Percentiles rank a stretch among this genome's conserved stretches.
Conservation (phyloP, 2,888 invertebrate species). For the Syrista parreyssii region DNA sequence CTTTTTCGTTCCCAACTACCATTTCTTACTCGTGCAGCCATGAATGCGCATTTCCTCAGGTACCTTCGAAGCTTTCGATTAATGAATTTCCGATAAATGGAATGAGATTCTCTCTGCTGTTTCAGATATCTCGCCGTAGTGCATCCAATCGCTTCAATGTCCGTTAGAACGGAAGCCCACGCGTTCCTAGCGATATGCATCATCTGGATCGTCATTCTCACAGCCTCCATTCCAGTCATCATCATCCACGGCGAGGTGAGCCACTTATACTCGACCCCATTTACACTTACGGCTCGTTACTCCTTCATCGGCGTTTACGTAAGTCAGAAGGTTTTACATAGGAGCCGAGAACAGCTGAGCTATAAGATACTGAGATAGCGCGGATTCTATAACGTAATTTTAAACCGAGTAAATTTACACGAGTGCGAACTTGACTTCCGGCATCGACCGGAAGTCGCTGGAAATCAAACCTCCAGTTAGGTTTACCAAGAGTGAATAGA, state of each 20-base stretch:
- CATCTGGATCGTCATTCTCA: slow-evolving; percentile 84
- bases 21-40: background rate
- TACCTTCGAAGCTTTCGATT: background rate
- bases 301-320: background rate
- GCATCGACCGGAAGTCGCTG: too few relatives aligned
- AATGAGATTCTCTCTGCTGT: background rate
- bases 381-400: background rate
- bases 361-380: background rate
- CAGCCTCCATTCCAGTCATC: slow-evolving; percentile 82
- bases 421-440: background rate
- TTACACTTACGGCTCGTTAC: background rate
- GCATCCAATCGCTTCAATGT: slow-evolving; percentile 90
- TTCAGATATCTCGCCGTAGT: slow-evolving; percentile 87
- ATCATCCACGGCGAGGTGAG: slow-evolving; percentile 81
- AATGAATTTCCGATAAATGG: slow-evolving; percentile 1
- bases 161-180: slow-evolving; percentile 84
- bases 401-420: background rate
- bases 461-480: background rate
- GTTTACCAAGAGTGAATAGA: background rate
- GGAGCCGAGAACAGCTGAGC: background rate
- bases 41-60: background rate
- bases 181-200: slow-evolving; percentile 82
- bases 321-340: background rate
- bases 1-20: background rate
- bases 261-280: slow-evolving; percentile 60